Percentiles rank a stretch among this genome's conserved stretches.
These are phyloP conservation scores for Nothura maculosa DNA, from an alignment of 2,797 vertebrate genomes.

Conservation along the genomic window DNA sequence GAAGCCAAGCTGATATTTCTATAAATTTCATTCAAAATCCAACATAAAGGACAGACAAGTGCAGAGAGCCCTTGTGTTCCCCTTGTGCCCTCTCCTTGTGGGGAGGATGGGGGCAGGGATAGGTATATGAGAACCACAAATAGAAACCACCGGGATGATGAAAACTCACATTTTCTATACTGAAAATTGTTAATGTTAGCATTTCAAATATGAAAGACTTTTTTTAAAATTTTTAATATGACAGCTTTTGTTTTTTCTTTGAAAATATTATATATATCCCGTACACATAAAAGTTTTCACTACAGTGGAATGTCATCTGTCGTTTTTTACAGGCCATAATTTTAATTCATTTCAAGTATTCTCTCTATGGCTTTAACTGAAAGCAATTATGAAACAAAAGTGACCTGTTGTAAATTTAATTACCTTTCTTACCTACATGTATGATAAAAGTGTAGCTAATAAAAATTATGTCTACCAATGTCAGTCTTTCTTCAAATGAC, in stretches of 20 bases:
- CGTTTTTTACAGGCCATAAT: neutral
- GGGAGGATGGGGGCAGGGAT: fast-evolving
- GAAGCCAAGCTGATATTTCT: neutral
- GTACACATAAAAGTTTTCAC: neutral
- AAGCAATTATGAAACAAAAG: neutral
- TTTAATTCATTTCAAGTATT: neutral
- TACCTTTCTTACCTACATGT: neutral
- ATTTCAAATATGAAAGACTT: neutral
- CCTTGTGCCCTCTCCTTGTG: too few species aligned
- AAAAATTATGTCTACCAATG: neutral
- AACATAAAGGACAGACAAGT: neutral
- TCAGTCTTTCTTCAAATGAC: conserved; percentile 8
- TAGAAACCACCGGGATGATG: neutral
- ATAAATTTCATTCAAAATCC: neutral
- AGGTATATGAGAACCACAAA: neutral
- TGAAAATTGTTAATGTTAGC: neutral
- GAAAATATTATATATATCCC: neutral
- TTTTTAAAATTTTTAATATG: neutral
- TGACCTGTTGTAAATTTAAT: conserved; percentile 21
- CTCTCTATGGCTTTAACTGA: neutral
- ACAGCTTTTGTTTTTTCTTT: neutral
- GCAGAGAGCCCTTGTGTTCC: neutral
- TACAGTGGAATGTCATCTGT: neutral
- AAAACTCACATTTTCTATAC: neutral
- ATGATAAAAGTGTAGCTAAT: neutral